Conservation (phyloP, 2,888 invertebrate species). For the Caenorhabditis drosophilae region DNA sequence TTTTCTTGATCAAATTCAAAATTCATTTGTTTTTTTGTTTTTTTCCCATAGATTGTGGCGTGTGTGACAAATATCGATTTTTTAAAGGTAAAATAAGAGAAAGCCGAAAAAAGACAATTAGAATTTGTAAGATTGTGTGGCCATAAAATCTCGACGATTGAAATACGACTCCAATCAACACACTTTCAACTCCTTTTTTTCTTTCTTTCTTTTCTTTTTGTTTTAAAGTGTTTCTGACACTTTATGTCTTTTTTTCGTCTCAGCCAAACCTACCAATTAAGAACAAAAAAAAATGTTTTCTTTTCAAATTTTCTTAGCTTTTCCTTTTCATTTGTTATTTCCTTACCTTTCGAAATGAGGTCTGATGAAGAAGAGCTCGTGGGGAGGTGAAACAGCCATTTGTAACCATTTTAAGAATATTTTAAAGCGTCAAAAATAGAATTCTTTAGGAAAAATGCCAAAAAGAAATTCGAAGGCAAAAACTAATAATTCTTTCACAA, state of each 20-base stretch:
- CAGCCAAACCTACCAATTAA: background rate
- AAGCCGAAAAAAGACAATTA: too few species aligned
- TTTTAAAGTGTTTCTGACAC: too few species aligned
- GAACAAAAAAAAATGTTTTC: background rate
- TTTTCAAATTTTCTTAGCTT: background rate
- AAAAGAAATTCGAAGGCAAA: background rate
- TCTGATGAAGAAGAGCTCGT: conserved; percentile 2
- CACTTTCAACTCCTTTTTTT: background rate
- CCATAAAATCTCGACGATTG: too few species aligned
- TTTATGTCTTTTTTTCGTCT: background rate
- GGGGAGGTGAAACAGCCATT: conserved; percentile 23
- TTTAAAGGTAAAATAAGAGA: too few species aligned
- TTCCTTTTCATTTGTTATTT: background rate
- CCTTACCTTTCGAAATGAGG: conserved; percentile 10
- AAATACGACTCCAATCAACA: too few species aligned
- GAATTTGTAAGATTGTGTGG: too few species aligned
- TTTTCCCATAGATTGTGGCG: too few species aligned
- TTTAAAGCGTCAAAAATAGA: background rate
- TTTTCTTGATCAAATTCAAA: background rate
- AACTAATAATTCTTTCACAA: too few species aligned
- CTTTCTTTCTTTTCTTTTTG: background rate
- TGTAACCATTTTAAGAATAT: conserved; percentile 5
- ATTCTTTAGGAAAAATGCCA: too few species aligned
- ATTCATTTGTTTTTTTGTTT: background rate
- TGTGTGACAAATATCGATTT: background rate